Percentiles rank a stretch among this genome's conserved stretches.
Evolutionary conservation across 2,113 vertebrate species (phyloP).

Genomic region (Heliornis fulica): DNA sequence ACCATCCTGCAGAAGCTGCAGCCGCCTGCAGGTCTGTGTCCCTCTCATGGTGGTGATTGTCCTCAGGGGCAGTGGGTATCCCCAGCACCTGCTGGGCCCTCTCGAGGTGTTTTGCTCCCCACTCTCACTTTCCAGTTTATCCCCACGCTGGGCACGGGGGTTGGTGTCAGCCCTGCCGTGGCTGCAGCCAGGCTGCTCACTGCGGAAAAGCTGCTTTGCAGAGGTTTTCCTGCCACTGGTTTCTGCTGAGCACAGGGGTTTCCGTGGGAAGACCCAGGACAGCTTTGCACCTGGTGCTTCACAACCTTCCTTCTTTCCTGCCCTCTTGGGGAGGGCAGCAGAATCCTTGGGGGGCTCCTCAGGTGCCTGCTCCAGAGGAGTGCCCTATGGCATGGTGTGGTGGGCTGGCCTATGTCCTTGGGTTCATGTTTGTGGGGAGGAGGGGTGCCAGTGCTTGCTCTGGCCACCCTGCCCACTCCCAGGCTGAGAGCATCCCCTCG

Average conservation of each 20-base stretch:
- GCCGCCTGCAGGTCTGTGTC: slow-evolving; percentile 80
- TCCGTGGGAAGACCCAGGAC: not conserved
- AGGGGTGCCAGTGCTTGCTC: not conserved
- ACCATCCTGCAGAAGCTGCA: slow-evolving; percentile 88
- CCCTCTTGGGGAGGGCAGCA: fast-evolving
- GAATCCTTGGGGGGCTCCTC: not conserved
- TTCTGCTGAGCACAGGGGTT: slow-evolving; percentile 18
- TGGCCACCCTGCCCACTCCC: not conserved
- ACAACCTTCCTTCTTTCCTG: not conserved
- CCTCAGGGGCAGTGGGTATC: not conserved
- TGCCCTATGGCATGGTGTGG: fast-evolving
- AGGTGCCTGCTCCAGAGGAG: fast-evolving
- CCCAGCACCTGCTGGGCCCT: not conserved
- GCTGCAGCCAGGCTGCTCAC: not conserved
- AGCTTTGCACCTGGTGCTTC: not conserved
- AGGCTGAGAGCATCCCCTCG: not conserved
- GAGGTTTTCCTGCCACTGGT: not conserved
- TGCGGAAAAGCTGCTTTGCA: not conserved
- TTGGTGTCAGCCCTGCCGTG: not conserved
- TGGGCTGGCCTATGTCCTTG: not conserved
- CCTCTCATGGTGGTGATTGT: fast-evolving
- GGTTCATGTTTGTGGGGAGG: not conserved
- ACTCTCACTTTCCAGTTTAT: not conserved
- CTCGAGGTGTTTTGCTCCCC: not conserved
- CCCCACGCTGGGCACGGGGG: fast-evolving